These are phyloP conservation scores for Mus spicilegus DNA, from an alignment of 2,113 vertebrate species.

Conservation along the genomic window DNA sequence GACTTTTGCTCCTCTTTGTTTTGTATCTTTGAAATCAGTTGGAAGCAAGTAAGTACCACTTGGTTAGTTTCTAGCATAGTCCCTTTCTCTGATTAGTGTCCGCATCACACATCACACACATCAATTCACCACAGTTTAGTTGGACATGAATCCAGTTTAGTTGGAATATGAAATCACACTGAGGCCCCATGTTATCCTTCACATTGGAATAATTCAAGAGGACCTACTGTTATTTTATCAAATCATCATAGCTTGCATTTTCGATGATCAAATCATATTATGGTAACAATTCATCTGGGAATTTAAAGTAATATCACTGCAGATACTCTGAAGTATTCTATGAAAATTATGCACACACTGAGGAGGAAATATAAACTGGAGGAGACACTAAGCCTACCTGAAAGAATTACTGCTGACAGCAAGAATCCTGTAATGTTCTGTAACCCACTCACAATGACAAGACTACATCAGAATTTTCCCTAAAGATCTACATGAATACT, in stretches of 20 bases:
- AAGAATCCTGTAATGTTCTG: not conserved
- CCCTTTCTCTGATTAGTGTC: not conserved
- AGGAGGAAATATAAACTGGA: not conserved
- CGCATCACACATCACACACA: not conserved
- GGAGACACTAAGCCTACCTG: not conserved
- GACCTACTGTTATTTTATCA: not conserved
- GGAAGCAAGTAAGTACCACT: not conserved
- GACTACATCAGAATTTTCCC: not conserved
- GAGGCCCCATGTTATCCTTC: not conserved
- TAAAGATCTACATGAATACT: not conserved
- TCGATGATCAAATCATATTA: not conserved
- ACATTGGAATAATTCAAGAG: not conserved
- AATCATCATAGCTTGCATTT: not conserved
- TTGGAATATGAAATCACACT: not conserved
- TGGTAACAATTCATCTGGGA: not conserved
- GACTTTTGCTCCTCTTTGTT: not conserved
- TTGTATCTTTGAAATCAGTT: not conserved
- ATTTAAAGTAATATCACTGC: not conserved
- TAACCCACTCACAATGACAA: not conserved
- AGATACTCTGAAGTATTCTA: not conserved
- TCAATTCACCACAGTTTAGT: not conserved
- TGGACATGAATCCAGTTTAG: not conserved
- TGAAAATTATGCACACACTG: not conserved
- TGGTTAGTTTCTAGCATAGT: not conserved
- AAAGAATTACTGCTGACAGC: not conserved